Base-by-base conservation (phyloP, 2,797 vertebrate genomes). In the Mormyrus proboscirostris region DNA sequence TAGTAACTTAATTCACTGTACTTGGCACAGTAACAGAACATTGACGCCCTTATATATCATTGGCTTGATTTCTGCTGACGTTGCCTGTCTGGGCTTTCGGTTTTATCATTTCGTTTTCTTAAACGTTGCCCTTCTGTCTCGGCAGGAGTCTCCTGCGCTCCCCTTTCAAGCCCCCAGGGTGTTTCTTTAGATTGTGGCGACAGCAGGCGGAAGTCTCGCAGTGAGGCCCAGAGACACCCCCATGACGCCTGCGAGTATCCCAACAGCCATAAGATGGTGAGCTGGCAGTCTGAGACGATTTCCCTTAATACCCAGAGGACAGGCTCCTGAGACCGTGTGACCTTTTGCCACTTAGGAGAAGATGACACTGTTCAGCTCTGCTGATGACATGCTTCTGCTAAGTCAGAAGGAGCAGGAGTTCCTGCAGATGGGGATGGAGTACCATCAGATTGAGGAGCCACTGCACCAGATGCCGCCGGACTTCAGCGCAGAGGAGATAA, bases 351-450 rank as follows among this genome's bases (percentile, higher is more conserved):
- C 59, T 44, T 94, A 97, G 97, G 90, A 95, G 76, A 96, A 94
- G 93, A 91, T 93, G 89, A 95, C 94, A 89, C 91, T 96, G 90
- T 93, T 95, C 9, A 96, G 95, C 90, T 96, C 95, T 83, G 92
- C 95, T n/a, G 96, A 97, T 14, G 97, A 96, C 92, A 94, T 95
- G 93, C 95, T 92, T 87, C 92, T 92, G 91, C 97, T 93, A 19
- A 86, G 79, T 89, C 91, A 92, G 91, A 96, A 95, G 90, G 95
- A 93, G 91, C 94, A 95, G 62, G 96, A 96, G 65, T 94, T 90
- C 65, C 94, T 93, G 4, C 92, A 92, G 49, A 90, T 92, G 7
- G 76, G 41, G 76, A 47, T 47, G 33, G 41, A 82, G 76, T 82
- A 47, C 76, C 6, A 0, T 82, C 38, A 47, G 76, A 7, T 47